Evolutionary conservation across 2,888 invertebrate species (phyloP).

Genomic region (Mimachlamys varia): DNA sequence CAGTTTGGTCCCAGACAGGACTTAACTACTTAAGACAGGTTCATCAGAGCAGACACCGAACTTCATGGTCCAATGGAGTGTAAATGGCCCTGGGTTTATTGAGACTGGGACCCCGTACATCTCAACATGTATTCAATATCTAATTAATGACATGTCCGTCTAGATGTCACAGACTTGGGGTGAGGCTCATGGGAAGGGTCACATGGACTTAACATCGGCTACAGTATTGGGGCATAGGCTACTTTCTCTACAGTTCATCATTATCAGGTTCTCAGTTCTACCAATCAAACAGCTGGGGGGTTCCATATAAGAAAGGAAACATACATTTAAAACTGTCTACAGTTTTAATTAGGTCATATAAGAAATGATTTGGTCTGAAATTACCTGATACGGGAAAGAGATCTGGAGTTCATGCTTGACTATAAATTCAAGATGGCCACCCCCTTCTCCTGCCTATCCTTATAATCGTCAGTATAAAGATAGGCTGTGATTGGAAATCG

Average conservation of each 20-base stretch:
- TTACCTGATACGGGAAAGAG: no score
- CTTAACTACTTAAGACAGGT: background rate
- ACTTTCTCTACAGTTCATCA: no score
- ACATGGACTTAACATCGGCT: background rate
- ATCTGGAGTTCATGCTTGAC: no score
- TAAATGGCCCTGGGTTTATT: background rate
- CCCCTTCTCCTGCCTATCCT: no score
- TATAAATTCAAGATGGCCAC: no score
- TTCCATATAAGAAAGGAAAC: background rate
- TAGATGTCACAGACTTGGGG: background rate
- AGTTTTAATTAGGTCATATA: no score
- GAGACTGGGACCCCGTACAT: background rate
- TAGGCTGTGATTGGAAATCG: no score
- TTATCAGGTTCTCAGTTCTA: no score
- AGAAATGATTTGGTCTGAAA: no score
- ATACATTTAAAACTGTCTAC: background rate
- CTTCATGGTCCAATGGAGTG: background rate
- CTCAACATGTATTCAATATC: background rate
- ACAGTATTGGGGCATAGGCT: background rate
- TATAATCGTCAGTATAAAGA: no score
- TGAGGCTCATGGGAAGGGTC: background rate
- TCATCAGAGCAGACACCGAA: background rate
- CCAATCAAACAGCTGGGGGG: background rate
- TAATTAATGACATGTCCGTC: background rate
- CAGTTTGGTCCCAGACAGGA: background rate